Evolutionary conservation across 1,140 invertebrate genomes (phyloP).

Genomic region (Ruditapes philippinarum): DNA sequence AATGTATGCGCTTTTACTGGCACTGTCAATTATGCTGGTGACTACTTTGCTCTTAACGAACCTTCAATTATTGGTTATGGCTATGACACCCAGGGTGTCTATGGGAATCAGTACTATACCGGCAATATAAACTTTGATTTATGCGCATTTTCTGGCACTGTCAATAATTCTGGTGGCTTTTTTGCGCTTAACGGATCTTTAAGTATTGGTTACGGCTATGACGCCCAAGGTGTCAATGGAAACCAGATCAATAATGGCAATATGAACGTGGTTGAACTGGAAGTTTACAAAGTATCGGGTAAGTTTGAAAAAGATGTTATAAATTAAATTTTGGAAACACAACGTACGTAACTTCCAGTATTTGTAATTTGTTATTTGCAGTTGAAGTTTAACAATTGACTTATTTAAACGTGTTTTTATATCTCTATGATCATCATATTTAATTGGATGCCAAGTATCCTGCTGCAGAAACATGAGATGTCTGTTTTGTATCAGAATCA

Average conservation of each 20-base stretch:
- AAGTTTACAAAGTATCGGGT: slow-evolving; percentile 58
- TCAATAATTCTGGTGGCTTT: not conserved
- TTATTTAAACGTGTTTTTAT: too few species aligned
- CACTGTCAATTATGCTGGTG: not conserved
- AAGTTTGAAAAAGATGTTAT: not conserved
- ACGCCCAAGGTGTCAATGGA: not conserved
- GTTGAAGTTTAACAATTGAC: too few species aligned
- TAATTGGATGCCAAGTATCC: too few species aligned
- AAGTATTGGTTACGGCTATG: not conserved
- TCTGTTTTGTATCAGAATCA: too few species aligned
- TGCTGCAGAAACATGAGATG: too few species aligned
- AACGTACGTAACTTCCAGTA: too few species aligned
- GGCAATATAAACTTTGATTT: slow-evolving; percentile 26
- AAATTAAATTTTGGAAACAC: too few species aligned
- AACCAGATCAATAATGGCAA: slow-evolving; percentile 29
- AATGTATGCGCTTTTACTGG: slow-evolving; percentile 9
- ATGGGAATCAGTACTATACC: not conserved
- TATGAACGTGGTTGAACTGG: slow-evolving; percentile 36
- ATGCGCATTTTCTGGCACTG: not conserved
- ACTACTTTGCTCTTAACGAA: slow-evolving; percentile 18
- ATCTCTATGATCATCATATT: too few species aligned
- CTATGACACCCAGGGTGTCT: slow-evolving; percentile 27
- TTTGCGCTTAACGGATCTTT: slow-evolving; percentile 5
- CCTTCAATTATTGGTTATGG: not conserved
- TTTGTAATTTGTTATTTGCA: too few species aligned